Evolutionary conservation across 2,113 vertebrate genomes (phyloP), one percentile per base, ranked within the genome.

Genomic region (Gnathonemus longibarbis): DNA sequence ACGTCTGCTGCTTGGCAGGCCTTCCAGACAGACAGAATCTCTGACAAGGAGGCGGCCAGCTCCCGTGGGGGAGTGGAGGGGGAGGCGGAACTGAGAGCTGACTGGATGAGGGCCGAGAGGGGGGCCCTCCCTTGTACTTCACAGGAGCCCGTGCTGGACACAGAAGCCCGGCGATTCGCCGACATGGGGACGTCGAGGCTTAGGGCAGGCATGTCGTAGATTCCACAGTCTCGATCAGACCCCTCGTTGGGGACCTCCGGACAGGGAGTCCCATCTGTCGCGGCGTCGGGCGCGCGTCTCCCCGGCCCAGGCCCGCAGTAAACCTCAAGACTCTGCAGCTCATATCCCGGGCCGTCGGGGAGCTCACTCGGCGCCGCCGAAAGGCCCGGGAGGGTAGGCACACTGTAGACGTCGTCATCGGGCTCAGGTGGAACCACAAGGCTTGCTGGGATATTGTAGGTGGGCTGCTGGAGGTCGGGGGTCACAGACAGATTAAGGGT

Each of bases 151-250:
- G 95, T 96, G 77, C 96, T 97, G 0, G 96, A 97, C 10, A 96
- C 89, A 0, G 96, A 97, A 31, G 96, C 95, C 27, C 94, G 94
- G 66, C 93, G 94, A 5, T 90, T 93, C 35, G 93, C 89, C 91
- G 92, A 94, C 89, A 93, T 90, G 0, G 95, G 94, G 52, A 92
- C 50, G 88, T 97, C 94, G 0, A 93, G 21, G 8, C 92, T 94
- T 88, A 97, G 93, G 27, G 97, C 94, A 0, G 97, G 97, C 93
- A 97, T 96, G n/a, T 98, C 97, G 0, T 98, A 98, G 92, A 98
- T 96, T 91, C 96, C 96, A 27, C 97, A 95, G 0, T 97, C 96
- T 0, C 89, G 89, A 31, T 96, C 91, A 1, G 91, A 92, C 1
- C 92, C 88, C 84, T 94, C 90, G 74, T 91, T 90, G 90, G 89